A percentile compares a stretch with the other conserved stretches of the same genome.
Conservation (phyloP, 2,113 vertebrate genomes). For the Pongo pygmaeus region DNA sequence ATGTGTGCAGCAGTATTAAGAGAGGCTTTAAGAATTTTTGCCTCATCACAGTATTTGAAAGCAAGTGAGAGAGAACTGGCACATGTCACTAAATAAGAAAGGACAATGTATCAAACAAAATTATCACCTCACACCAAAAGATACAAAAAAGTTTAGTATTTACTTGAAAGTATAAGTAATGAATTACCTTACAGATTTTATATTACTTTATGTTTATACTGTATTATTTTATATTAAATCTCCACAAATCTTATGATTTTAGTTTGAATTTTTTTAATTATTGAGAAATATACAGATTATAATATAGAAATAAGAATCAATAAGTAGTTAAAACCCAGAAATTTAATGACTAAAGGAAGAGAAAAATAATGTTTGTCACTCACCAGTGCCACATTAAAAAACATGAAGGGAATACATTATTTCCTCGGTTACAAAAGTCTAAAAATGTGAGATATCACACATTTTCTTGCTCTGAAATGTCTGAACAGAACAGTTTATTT, state of each 20-base stretch:
- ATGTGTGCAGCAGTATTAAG: neutral
- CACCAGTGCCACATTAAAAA: neutral
- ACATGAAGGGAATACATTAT: neutral
- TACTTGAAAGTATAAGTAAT: conserved; percentile 27
- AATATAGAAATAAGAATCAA: neutral
- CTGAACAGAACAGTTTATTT: neutral
- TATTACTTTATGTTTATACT: neutral
- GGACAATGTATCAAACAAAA: neutral
- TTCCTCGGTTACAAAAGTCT: neutral
- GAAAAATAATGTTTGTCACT: conserved; percentile 21
- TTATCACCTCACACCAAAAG: neutral
- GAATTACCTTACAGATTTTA: neutral
- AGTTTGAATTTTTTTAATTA: neutral
- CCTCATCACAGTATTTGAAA: neutral
- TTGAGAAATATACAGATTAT: neutral
- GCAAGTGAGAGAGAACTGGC: neutral
- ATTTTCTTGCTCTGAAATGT: conserved; percentile 25
- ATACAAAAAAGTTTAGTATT: neutral
- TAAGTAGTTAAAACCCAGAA: neutral
- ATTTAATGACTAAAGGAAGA: neutral
- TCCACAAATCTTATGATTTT: neutral
- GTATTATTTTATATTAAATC: neutral
- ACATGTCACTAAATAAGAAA: neutral
- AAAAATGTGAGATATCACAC: neutral
- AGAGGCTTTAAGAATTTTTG: neutral